Evolutionary conservation across 2,888 invertebrate genomes (phyloP).

Genomic region (Epirrita christyi): DNA sequence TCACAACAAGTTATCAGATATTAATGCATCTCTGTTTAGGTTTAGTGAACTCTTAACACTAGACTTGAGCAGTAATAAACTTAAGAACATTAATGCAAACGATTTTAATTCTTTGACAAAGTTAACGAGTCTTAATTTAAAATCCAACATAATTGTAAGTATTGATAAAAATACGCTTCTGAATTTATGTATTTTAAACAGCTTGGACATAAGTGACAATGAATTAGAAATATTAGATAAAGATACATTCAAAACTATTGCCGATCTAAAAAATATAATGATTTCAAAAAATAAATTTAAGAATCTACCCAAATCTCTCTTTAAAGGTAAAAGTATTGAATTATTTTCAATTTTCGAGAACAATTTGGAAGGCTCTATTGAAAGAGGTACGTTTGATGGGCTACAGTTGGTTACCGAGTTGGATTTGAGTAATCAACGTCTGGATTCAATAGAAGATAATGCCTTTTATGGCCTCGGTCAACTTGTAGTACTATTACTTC

Average conservation of each 20-base stretch:
- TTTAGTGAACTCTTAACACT: slow-evolving; percentile 54
- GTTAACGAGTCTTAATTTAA: slow-evolving; percentile 52
- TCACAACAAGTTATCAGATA: slow-evolving; percentile 53
- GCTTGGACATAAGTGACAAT: slow-evolving; percentile 55
- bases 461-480: slow-evolving; percentile 56
- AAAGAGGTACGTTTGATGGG: slow-evolving; percentile 62
- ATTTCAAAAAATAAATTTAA: slow-evolving; percentile 60
- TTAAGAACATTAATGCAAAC: slow-evolving; percentile 43
- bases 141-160: slow-evolving; percentile 50
- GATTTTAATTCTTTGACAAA: slow-evolving; percentile 54
- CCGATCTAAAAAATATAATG: slow-evolving; percentile 45
- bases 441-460: slow-evolving; percentile 56
- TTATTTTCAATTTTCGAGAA: slow-evolving; percentile 55
- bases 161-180: slow-evolving; percentile 50
- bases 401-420: slow-evolving; percentile 46
- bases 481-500: slow-evolving; percentile 51
- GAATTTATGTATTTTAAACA: slow-evolving; percentile 42
- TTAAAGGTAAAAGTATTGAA: slow-evolving; percentile 54
- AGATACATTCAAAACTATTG: slow-evolving; percentile 45
- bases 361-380: slow-evolving; percentile 52
- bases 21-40: slow-evolving; percentile 58
- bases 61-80: slow-evolving; percentile 55
- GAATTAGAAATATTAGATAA: slow-evolving; percentile 46
- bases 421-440: slow-evolving; percentile 56
- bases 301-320: slow-evolving; percentile 52